phyloP scores from a whole-genome alignment of 2,113 vertebrate genomes.

The Lanius collurio region DNA sequence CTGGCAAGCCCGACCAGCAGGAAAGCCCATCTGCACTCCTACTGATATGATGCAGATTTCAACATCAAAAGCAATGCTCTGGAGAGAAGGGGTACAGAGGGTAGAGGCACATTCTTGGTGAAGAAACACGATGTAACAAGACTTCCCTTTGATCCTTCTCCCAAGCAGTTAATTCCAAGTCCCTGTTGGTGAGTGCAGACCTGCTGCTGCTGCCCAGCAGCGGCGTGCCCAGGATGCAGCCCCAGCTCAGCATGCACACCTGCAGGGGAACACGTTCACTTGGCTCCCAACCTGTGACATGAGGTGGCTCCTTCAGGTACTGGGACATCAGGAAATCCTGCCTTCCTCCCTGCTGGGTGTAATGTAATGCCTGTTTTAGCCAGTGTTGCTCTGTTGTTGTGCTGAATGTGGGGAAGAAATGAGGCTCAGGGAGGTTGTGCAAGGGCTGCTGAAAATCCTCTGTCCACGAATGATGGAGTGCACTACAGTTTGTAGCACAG shows the following conservation, averaged over 20 bases:
- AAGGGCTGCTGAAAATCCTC: background rate
- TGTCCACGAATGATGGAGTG: background rate
- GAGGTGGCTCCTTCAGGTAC: background rate
- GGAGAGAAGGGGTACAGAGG: background rate
- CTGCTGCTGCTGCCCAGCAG: background rate
- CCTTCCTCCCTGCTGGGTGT: no score
- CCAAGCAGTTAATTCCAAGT: background rate
- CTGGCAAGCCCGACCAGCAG: background rate
- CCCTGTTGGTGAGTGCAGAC: background rate
- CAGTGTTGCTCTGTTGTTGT: background rate
- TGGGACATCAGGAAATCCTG: background rate
- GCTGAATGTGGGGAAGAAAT: background rate
- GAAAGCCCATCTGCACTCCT: background rate
- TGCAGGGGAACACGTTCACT: background rate
- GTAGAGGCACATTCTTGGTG: background rate
- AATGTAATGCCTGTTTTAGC: background rate
- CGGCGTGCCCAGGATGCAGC: background rate
- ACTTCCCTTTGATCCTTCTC: background rate
- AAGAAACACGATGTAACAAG: background rate
- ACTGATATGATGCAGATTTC: background rate
- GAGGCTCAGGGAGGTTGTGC: background rate
- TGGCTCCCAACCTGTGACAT: background rate
- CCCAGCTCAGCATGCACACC: background rate
- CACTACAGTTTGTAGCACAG: background rate
- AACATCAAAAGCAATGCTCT: background rate